These are phyloP conservation scores for Trachelus troglodyta DNA, from an alignment of 2,888 invertebrate genomes.

Conservation along the genomic window DNA sequence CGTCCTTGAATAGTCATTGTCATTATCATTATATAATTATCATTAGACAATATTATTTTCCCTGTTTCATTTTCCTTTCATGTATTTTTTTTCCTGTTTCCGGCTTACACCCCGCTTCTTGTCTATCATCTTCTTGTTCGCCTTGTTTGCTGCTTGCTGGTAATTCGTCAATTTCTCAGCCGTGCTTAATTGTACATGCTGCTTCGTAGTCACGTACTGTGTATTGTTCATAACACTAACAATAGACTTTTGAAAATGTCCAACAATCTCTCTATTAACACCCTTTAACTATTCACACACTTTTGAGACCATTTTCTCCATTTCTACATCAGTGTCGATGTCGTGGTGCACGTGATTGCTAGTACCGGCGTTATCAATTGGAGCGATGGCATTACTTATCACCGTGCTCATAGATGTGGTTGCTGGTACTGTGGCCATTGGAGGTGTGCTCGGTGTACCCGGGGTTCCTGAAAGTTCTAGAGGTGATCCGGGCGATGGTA, in stretches of 20 bases:
- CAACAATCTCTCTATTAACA: conserved; percentile 63
- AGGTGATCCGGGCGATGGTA: conserved; percentile 60
- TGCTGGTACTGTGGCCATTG: conserved; percentile 43
- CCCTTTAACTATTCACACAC: conserved; percentile 71
- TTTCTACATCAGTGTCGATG: conserved; percentile 77
- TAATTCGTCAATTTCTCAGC: neutral
- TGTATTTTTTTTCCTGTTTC: neutral
- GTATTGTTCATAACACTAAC: conserved; percentile 50
- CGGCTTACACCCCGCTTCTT: neutral
- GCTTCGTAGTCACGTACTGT: neutral
- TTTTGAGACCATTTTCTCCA: conserved; percentile 82
- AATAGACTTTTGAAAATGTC: conserved; percentile 65
- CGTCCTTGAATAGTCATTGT: conserved; percentile 27
- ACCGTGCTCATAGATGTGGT: conserved; percentile 34
- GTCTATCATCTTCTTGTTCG: neutral
- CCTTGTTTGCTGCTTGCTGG: neutral
- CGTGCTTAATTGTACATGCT: neutral
- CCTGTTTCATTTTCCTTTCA: conserved; percentile 12
- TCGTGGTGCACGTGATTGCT: conserved; percentile 62
- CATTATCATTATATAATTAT: conserved; percentile 18
- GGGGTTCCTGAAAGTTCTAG: conserved; percentile 61
- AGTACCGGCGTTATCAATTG: conserved; percentile 38
- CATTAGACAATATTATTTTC: conserved; percentile 13
- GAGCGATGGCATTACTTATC: conserved; percentile 42
- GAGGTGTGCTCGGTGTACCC: conserved; percentile 57